Evolutionary conservation across 2,797 vertebrate genomes (phyloP), one percentile per base, ranked within the genome.

Genomic region (Paratrypauchen microcephalus): DNA sequence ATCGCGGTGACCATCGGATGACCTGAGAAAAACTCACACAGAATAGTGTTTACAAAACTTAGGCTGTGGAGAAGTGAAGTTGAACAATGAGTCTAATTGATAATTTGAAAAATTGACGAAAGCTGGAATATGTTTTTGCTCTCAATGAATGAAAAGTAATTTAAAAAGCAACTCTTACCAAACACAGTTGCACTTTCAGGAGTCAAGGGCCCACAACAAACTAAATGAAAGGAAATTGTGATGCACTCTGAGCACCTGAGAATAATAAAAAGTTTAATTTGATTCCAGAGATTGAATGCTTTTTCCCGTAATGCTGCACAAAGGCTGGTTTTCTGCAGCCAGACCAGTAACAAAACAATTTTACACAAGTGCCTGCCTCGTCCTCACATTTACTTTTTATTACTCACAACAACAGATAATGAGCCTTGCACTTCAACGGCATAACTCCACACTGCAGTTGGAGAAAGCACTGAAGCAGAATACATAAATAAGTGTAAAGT

Each of bases 141-240:
- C 71, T 82, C 47, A 32, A 58, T 58, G 65, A 70, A 36, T 72
- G 16, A 70, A 67, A 80, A 69, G 50, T 62, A 21, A 70, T 72
- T 73, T 69, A 45, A 72, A 69, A 68, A 69, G 61, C 71, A 55
- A 23, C 23, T 18, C 52, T 47, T 28, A 16, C 47, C 55, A 48
- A 70, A 66, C 45, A 67, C 56, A 71, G 67, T 41, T 54, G 8
- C 28, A 69, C 24, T 74, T 16, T 28, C 36, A 45, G 18, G 55
- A 65, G 59, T 76, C 18, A 23, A 67, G 58, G 59, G 41, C 24
- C 66, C 58, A 47, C 45, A 71, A 64, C 39, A 75, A 66, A 71
- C 36, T 13, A 61, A 69, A 75, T 39, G 72, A 56, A 58, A 55
- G 41, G 45, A 61, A 65, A 63, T 57, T 68, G 26, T 4, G 45